phyloP scores from a whole-genome alignment of 2,113 vertebrate genomes.

The Hylia prasina region DNA sequence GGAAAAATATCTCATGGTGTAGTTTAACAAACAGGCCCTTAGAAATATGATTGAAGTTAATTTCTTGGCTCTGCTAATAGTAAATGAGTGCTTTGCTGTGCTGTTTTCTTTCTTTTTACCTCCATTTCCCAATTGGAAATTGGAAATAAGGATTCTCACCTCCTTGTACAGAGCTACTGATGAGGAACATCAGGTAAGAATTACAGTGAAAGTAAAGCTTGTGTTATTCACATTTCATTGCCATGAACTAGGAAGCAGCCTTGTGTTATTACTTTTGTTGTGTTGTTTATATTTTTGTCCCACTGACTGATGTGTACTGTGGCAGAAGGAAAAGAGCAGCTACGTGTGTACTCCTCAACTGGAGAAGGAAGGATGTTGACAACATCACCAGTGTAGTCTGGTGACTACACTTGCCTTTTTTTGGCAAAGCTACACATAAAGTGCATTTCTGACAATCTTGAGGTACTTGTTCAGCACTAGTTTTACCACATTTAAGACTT shows the following conservation, averaged over 20 bases:
- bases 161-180: not conserved
- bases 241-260: not conserved
- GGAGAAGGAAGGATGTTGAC: not conserved
- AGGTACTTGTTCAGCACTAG: not conserved
- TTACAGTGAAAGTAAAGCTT: not conserved
- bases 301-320: not conserved
- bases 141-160: not conserved
- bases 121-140: not conserved
- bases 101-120: not conserved
- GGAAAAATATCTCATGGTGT: not conserved
- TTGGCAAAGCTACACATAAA: not conserved
- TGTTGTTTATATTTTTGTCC: not conserved
- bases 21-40: not conserved
- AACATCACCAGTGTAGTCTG: not conserved
- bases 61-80: not conserved
- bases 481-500: not conserved
- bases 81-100: not conserved
- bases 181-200: not conserved
- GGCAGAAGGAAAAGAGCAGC: not conserved
- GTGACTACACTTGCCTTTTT: not conserved
- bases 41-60: not conserved
- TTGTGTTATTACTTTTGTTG: not conserved
- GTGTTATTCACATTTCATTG: not conserved
- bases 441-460: not conserved
- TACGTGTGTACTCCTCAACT: not conserved